These are phyloP conservation scores for Acrobasis consociella DNA, from an alignment of 2,888 invertebrate species.

Conservation along the genomic window DNA sequence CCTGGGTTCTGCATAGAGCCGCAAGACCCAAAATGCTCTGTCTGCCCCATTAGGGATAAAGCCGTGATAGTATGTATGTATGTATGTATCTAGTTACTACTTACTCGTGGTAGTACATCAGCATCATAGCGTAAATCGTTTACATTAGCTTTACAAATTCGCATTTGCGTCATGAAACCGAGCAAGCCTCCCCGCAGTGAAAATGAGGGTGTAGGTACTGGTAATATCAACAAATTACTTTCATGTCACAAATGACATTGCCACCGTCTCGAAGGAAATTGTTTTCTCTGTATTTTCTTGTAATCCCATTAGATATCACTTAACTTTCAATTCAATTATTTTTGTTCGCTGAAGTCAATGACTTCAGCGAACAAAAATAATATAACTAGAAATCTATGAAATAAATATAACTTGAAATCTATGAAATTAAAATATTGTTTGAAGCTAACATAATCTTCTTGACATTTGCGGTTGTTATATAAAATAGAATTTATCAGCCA, in stretches of 20 bases:
- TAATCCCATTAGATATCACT: neutral
- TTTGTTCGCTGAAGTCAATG: no score
- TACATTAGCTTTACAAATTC: neutral
- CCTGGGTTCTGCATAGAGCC: no score
- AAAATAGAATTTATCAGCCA: slow-evolving; percentile 31
- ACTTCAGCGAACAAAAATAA: no score
- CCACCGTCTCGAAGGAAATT: slow-evolving; percentile 10
- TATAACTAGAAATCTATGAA: no score
- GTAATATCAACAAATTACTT: slow-evolving; percentile 42
- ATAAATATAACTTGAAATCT: no score
- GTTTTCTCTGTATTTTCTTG: neutral
- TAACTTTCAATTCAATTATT: neutral
- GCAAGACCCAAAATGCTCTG: no score
- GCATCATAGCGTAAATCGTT: neutral
- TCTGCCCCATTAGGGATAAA: no score
- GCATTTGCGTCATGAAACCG: slow-evolving; percentile 8
- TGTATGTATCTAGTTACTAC: neutral
- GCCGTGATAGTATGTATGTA: no score
- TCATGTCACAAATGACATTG: slow-evolving; percentile 35
- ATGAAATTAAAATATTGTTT: neutral
- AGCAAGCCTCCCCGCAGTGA: slow-evolving; percentile 12
- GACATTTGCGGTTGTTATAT: slow-evolving; percentile 28
- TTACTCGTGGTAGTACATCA: neutral
- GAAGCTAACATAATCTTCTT: slow-evolving; percentile 17
- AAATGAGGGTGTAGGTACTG: slow-evolving; percentile 21